A percentile compares a stretch with the other conserved stretches of the same genome.
phyloP scores from a whole-genome alignment of 2,113 vertebrate genomes.

The Zapus hudsonius region DNA sequence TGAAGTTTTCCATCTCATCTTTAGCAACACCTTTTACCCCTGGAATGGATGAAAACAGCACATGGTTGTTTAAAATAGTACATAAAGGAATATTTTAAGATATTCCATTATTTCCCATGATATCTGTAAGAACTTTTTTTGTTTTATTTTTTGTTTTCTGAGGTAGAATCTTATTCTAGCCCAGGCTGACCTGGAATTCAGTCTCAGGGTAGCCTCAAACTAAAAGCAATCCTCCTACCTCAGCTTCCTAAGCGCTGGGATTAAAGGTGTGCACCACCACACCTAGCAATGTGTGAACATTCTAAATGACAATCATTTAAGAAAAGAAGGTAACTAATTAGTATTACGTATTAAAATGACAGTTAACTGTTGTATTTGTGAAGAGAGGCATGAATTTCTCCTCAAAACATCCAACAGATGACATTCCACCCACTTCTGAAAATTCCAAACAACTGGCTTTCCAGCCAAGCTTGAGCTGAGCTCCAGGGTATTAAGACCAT shows the following conservation, averaged over 20 bases:
- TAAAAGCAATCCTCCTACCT: too few relatives aligned
- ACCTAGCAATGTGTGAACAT: background rate
- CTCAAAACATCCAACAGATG: background rate
- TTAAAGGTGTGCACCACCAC: too few relatives aligned
- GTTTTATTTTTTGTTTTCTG: background rate
- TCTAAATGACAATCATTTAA: slow-evolving; percentile 24
- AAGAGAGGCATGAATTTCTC: background rate
- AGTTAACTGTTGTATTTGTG: slow-evolving; percentile 2
- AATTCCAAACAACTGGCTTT: slow-evolving; percentile 15
- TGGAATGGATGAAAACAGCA: slow-evolving; percentile 1
- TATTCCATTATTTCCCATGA: background rate
- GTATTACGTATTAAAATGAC: slow-evolving; percentile 28
- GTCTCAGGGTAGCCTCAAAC: too few relatives aligned
- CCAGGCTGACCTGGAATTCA: background rate
- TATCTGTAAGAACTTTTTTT: background rate
- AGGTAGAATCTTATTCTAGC: background rate
- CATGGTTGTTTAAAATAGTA: slow-evolving; percentile 22
- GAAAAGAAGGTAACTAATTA: background rate
- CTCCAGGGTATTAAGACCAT: background rate
- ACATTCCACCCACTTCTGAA: slow-evolving; percentile 35
- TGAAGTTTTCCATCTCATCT: slow-evolving; percentile 59
- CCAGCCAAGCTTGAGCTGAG: slow-evolving; percentile 6
- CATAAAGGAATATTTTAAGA: slow-evolving; percentile 35
- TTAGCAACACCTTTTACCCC: background rate
- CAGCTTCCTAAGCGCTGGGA: background rate